Evolutionary conservation across 1,140 invertebrate species (phyloP), one percentile per base, ranked within the genome.

Genomic region (Hylaeus anthracinus): DNA sequence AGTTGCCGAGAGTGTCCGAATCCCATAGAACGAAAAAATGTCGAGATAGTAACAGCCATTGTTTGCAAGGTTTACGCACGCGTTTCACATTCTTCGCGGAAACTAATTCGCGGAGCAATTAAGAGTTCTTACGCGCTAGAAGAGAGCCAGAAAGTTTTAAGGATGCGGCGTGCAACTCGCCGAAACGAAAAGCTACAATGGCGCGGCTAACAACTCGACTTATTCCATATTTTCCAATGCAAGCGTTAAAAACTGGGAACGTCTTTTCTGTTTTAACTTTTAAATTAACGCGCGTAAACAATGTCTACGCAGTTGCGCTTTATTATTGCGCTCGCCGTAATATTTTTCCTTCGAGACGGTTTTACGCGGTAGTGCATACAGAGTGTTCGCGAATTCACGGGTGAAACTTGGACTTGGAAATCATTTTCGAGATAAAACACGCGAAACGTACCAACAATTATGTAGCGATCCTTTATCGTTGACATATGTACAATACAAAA

Each of bases 171-270:
- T 63, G 61, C 12, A 14, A 39, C 39, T 1, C 1, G 2, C 8
- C 12, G n/a, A 56, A 75, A 75, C 63, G 64, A 76, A 76, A 43
- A 69, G 43, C 53, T 12, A 58, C 53, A 43, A 26, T 51, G 1
- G 26, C 10, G 2, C n/a, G 3, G 51, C 45, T 56, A 75, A 45
- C 39, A 9, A 12, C 51, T 39, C 39, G 3, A 39, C n/a, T 43
- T 14, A 45, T 70, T 51, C 69, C 66, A 77, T 77, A 77, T 61
- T 77, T 77, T 77, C 56, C 74, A 70, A 77, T 77, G 41, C 37
- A 14, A 43, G 14, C 14, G 0, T 15, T 43, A 10, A 77, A 61
- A 53, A 26, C 37, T 48, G 10, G 4, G 9, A 41, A 15, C 45
- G 9, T 2, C 12, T 12, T 3, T 43, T 77, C 61, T 66, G 26